Evolutionary conservation across 2,888 invertebrate genomes (phyloP), one percentile per base, ranked within the genome.

Genomic region (Himalopsyche tibetana): DNA sequence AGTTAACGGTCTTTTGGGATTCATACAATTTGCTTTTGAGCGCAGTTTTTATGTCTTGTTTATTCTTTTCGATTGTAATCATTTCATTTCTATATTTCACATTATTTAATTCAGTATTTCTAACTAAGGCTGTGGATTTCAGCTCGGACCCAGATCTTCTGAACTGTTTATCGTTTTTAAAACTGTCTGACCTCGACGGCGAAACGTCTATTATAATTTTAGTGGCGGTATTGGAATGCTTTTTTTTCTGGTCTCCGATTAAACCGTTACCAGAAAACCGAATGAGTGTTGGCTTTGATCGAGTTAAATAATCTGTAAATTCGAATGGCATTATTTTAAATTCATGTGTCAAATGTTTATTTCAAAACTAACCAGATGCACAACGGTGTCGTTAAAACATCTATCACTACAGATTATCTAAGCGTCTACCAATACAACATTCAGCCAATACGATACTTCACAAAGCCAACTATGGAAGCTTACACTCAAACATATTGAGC

Each of bases 161-260:
- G 89, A 89, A 89, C 45, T 79, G 40, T 82, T 55, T 84, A 51
- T 84, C 55, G 36, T 36, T 81, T 38, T 80, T 89, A 63, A 17
- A 82, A 82, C 40, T 86, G 85, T 84, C 86, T 88, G 89, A 87
- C 89, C 91, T 89, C 36, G 91, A 90, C 17, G 91, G 91, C 15
- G 91, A 90, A 82, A 92, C 90, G 89, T 92, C 92, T 74, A 92
- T 92, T 17, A 91, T 92, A 88, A 92, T 92, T 90, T 92, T 92
- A 17, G 92, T 92, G 11, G 92, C 92, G 45, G 86, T 81, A 91
- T 92, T 17, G 90, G 91, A 45, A 90, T 90, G 86, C 89, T 90
- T 85, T 89, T 28, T 69, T 19, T 85, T 79, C 17, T 40, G 55
- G n/a, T 55, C 82, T 79, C 81, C 55, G 55, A 63, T 79, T 56